Percentiles rank a stretch among this genome's conserved stretches.
phyloP scores from a whole-genome alignment of 2,113 vertebrate species.

The Genyomyrus donnyi region DNA sequence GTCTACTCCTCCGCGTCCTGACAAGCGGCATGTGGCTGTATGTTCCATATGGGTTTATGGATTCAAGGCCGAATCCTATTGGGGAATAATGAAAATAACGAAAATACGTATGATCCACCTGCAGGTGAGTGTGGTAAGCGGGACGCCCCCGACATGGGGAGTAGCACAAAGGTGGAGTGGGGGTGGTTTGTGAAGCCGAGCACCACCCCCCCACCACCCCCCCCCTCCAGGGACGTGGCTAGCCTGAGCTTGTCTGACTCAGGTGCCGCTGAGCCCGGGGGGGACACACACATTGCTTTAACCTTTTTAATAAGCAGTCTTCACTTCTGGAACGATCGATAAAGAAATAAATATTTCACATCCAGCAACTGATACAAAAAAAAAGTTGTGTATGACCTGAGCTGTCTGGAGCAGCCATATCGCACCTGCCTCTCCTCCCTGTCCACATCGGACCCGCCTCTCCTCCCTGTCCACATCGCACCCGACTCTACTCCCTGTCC shows the following conservation, averaged over 20 bases:
- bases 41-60: background rate
- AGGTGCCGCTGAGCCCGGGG: background rate
- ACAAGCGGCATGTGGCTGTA: background rate
- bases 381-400: background rate
- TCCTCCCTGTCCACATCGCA: too few relatives aligned
- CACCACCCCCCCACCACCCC: too few relatives aligned
- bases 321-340: background rate
- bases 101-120: background rate
- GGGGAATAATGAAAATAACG: background rate
- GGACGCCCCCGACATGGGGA: background rate
- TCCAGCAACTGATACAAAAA: background rate
- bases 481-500: too few relatives aligned
- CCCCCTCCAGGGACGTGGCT: background rate
- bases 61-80: background rate
- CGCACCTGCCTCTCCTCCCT: too few relatives aligned
- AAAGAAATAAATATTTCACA: slow-evolving; percentile 10
- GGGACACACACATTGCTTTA: background rate
- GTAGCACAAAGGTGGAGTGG: background rate
- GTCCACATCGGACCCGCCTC: too few relatives aligned
- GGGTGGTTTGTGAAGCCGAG: background rate
- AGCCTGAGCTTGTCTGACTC: background rate
- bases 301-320: background rate
- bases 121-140: background rate
- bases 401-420: background rate
- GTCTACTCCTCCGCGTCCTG: background rate